Evolutionary conservation across 2,888 invertebrate species (phyloP).

Genomic region (Dusona sp.): DNA sequence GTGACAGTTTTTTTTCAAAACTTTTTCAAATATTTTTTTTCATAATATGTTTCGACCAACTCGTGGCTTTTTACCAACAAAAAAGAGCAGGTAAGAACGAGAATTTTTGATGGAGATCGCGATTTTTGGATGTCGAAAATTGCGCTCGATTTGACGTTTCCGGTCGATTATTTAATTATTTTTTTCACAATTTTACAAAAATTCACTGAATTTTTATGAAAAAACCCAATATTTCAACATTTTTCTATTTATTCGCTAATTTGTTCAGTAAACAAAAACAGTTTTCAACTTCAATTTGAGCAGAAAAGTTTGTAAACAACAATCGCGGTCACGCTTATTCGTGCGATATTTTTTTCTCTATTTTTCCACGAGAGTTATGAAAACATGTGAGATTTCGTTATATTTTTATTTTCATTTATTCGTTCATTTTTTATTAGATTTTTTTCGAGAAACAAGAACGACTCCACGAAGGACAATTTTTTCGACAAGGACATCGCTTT

Average conservation of each 20-base stretch:
- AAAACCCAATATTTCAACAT: background rate
- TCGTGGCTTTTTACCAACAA: slow-evolving; percentile 29
- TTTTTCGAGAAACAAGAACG: slow-evolving; percentile 67
- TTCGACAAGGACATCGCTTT: slow-evolving; percentile 71
- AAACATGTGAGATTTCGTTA: background rate
- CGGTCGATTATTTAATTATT: background rate
- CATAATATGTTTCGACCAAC: slow-evolving; percentile 64
- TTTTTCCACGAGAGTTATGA: no score
- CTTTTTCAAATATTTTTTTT: background rate
- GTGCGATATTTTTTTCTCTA: no score
- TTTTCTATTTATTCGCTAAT: background rate
- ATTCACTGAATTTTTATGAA: background rate
- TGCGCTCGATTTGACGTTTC: slow-evolving; percentile 20
- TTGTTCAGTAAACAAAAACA: background rate
- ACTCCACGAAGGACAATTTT: slow-evolving; percentile 68
- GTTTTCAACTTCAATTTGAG: background rate
- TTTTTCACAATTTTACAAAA: background rate
- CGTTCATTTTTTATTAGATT: slow-evolving; percentile 33
- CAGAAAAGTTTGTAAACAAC: background rate
- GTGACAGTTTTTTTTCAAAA: background rate
- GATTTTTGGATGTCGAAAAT: background rate
- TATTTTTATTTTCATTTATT: background rate
- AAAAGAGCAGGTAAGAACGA: slow-evolving; percentile 50
- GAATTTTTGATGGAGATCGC: background rate
- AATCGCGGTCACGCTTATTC: background rate